These are phyloP conservation scores for Craterocephalus amniculus DNA, from an alignment of 2,797 vertebrate species.

Conservation along the genomic window DNA sequence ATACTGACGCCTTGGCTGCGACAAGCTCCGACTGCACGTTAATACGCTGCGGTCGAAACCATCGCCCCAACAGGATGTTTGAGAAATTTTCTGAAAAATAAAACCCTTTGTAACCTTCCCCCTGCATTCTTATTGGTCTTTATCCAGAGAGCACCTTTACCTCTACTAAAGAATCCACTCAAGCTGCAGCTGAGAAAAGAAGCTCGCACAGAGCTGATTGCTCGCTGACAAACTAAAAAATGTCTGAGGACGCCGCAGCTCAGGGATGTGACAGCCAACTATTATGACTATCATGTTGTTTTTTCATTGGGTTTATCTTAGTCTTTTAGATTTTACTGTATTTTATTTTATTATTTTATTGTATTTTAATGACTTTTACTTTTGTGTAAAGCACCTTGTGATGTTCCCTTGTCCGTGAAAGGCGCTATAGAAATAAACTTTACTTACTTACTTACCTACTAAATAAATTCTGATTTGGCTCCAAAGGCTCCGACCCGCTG, in stretches of 20 bases:
- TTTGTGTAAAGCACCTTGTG: no score
- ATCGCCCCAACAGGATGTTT: not conserved
- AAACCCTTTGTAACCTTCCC: constrained; percentile 14
- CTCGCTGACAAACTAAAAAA: not conserved
- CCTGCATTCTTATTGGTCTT: constrained; percentile 5
- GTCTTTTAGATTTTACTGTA: no score
- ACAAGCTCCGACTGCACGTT: constrained; percentile 6
- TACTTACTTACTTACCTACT: no score
- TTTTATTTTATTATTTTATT: no score
- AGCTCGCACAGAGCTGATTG: constrained; percentile 1
- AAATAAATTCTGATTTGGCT: constrained; percentile 22
- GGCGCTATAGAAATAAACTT: no score
- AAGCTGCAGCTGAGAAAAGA: not conserved
- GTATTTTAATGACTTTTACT: no score
- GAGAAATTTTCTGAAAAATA: constrained; percentile 10
- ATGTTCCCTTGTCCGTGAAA: no score
- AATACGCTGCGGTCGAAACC: constrained; percentile 22
- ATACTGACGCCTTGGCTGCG: constrained; percentile 23
- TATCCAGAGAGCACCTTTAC: constrained; percentile 17
- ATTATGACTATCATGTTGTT: no score
- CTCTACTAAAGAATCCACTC: constrained; percentile 6
- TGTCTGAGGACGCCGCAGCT: constrained; percentile 12
- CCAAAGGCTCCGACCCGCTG: not conserved
- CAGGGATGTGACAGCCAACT: constrained; percentile 14
- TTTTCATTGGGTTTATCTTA: no score